These are phyloP conservation scores for Sitta carolinensis DNA, from an alignment of 2,797 vertebrate species.

Conservation along the genomic window DNA sequence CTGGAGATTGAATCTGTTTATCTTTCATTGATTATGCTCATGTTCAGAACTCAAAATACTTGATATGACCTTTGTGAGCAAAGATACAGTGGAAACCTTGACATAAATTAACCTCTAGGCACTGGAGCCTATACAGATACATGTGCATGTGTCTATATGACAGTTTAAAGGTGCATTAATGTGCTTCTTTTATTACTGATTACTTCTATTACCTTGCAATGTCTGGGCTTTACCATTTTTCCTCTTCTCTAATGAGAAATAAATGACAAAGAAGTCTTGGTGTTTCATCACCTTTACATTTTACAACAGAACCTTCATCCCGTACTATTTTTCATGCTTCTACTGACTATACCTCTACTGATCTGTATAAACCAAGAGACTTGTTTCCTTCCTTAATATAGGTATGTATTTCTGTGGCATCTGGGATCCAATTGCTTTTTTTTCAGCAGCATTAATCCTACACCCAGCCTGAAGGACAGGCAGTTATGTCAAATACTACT, in stretches of 20 bases:
- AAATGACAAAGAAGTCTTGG: not conserved
- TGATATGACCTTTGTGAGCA: not conserved
- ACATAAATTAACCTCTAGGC: not conserved
- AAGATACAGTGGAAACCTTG: not conserved
- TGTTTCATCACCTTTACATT: conserved; percentile 11
- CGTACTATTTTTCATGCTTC: conserved; percentile 29
- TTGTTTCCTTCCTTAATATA: not conserved
- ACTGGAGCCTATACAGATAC: not conserved
- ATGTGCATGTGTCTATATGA: accelerated
- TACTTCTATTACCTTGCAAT: not conserved
- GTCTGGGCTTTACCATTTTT: not conserved
- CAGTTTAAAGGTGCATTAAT: not conserved
- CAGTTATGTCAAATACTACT: not conserved
- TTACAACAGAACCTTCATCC: conserved; percentile 34
- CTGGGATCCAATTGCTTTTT: conserved; percentile 39
- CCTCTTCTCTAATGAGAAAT: conserved; percentile 6
- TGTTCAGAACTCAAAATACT: not conserved
- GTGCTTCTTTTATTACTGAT: not conserved
- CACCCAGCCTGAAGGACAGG: not conserved
- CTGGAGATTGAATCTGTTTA: not conserved
- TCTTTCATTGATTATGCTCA: not conserved
- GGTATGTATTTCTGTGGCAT: not conserved
- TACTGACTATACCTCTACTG: conserved; percentile 14
- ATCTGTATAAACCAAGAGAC: conserved; percentile 49
- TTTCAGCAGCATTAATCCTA: conserved; percentile 17